These are phyloP conservation scores for Diplosoma virens DNA, from an alignment of 23 tunicate genomes.

Conservation along the genomic window DNA sequence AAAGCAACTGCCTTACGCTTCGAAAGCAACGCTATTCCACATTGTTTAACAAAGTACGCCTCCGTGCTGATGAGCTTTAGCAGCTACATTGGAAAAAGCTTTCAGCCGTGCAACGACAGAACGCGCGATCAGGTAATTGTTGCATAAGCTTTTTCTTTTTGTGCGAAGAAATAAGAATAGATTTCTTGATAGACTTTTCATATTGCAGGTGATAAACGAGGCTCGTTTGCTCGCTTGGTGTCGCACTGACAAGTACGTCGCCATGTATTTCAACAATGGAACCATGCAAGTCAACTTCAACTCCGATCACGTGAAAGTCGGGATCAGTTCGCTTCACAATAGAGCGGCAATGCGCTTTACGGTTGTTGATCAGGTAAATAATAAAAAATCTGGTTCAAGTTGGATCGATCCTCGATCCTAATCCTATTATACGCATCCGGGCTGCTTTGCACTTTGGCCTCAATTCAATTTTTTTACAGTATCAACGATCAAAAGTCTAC, in stretches of 20 bases:
- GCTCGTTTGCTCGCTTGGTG: slow-evolving; percentile 79
- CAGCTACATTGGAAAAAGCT: no score
- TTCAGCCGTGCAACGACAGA: slow-evolving; percentile 5
- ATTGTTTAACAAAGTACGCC: slow-evolving; percentile 34
- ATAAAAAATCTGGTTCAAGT: no score
- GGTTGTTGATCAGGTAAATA: slow-evolving; percentile 55
- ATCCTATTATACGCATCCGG: background rate
- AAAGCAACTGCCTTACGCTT: slow-evolving; percentile 13
- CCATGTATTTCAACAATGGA: slow-evolving; percentile 86
- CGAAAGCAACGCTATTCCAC: slow-evolving; percentile 38
- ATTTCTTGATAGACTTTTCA: background rate
- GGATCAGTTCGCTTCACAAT: slow-evolving; percentile 55
- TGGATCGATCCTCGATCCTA: background rate
- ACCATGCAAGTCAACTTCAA: slow-evolving; percentile 78
- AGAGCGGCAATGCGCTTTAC: slow-evolving; percentile 61
- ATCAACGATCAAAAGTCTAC: slow-evolving; percentile 11
- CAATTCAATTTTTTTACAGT: slow-evolving; percentile 34
- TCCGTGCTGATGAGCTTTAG: slow-evolving; percentile 51
- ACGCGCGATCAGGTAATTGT: slow-evolving; percentile 6
- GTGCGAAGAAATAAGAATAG: background rate
- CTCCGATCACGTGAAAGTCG: slow-evolving; percentile 63
- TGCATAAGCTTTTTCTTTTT: background rate
- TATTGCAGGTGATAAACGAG: slow-evolving; percentile 22
- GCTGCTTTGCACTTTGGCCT: background rate
- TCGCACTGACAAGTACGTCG: slow-evolving; percentile 65